Evolutionary conservation across 2,888 invertebrate genomes (phyloP), one percentile per base, ranked within the genome.

Genomic region (Holacanthella duospinosa): DNA sequence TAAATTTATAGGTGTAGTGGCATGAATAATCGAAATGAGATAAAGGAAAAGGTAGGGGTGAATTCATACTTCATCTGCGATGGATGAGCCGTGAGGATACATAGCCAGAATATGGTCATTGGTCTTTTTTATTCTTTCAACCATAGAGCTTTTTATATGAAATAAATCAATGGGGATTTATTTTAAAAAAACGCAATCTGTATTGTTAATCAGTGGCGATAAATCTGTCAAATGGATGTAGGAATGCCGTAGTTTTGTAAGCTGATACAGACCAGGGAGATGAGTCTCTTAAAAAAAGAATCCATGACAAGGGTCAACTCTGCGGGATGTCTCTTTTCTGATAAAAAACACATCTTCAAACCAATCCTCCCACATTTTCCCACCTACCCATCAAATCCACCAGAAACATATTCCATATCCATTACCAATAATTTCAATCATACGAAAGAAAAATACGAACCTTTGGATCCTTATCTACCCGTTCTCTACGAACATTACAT

Each of bases 151-250:
- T 71, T 70, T 71, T 72, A 73, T 72, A 72, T 66, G 73, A 73
- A 73, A 73, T 73, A 73, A 73, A 73, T 73, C 73, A 73, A 73
- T 73, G 71, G 71, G 73, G 73, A 73, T 73, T 73, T 73, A 73
- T 71, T 73, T 73, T 71, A 71, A 73, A 68, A n/a, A 73, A 73
- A 72, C 73, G 71, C 70, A 73, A 73, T 73, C 73, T 72, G 73
- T 73, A 73, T 72, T 73, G 71, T 72, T 71, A 73, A 73, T 73
- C 73, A 73, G 70, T 70, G 71, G 73, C 73, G 71, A 73, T 73
- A 73, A 73, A 73, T 73, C 73, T 72, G 73, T 72, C 73, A 73
- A 73, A 73, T 71, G 70, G 70, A 73, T 73, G 71, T 69, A 71
- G 73, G 73, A 73, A 73, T 73, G 73, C 71, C 71, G 73, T 73